Evolutionary conservation across 2,888 invertebrate species (phyloP).

Genomic region (Oeneis ivallda): DNA sequence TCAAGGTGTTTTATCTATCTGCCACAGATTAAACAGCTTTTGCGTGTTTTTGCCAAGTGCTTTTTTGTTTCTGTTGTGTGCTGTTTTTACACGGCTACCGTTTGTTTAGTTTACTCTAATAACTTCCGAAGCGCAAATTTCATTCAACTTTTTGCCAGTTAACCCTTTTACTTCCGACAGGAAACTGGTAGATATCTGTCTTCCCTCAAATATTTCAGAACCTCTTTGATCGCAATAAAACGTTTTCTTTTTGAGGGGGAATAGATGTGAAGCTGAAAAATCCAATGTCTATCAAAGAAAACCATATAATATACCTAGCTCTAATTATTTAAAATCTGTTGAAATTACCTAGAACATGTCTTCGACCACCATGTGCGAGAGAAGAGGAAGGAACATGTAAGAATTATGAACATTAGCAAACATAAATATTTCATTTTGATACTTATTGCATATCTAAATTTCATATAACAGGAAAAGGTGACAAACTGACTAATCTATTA

Average conservation of each 20-base stretch:
- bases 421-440: too few relatives aligned
- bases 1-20: slow-evolving; percentile 59
- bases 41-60: slow-evolving; percentile 43
- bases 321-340: too few relatives aligned
- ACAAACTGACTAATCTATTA: too few relatives aligned
- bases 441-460: too few relatives aligned
- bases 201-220: slow-evolving; percentile 15
- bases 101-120: slow-evolving; percentile 46
- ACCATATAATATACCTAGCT: too few relatives aligned
- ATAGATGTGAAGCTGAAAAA: not conserved
- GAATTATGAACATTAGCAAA: too few relatives aligned
- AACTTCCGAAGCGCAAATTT: slow-evolving; percentile 45
- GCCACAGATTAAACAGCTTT: slow-evolving; percentile 49
- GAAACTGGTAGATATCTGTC: not conserved
- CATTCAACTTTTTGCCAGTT: slow-evolving; percentile 40
- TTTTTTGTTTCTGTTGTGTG: slow-evolving; percentile 35
- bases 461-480: too few relatives aligned
- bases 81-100: slow-evolving; percentile 42
- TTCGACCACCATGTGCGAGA: too few relatives aligned
- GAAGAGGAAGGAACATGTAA: too few relatives aligned
- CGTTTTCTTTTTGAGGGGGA: not conserved
- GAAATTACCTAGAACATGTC: too few relatives aligned
- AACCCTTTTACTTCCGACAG: slow-evolving; percentile 42
- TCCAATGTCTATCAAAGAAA: not conserved
- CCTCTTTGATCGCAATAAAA: not conserved